Evolutionary conservation across 1,140 invertebrate species (phyloP).

Genomic region (Formica exsecta): DNA sequence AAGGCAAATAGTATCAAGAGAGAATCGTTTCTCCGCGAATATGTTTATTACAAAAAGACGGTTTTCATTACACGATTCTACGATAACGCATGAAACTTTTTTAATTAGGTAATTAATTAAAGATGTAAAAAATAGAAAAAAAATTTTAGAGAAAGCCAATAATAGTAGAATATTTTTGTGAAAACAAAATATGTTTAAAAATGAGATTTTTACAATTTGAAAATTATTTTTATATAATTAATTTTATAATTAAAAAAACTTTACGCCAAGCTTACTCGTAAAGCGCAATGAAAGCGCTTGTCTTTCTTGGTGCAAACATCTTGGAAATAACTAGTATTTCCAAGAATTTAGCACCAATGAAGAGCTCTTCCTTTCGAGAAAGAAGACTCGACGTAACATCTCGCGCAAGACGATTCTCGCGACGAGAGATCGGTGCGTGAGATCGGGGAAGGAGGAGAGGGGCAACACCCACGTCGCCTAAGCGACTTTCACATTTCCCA

Average conservation of each 20-base stretch:
- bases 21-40: conserved; percentile 14
- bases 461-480: conserved; percentile 71
- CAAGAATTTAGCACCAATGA: background rate
- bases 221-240: no score
- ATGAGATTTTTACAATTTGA: no score
- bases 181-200: no score
- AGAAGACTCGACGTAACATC: background rate
- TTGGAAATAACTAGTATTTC: background rate
- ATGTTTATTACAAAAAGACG: background rate
- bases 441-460: conserved; percentile 42
- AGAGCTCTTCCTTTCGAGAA: background rate
- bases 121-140: background rate
- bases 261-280: no score
- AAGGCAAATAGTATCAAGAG: conserved; percentile 11
- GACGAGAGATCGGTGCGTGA: conserved; percentile 68
- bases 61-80: background rate
- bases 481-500: conserved; percentile 80
- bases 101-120: background rate
- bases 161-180: no score
- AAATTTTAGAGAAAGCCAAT: no score
- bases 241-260: no score
- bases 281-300: background rate
- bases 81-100: background rate
- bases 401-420: conserved; percentile 34
- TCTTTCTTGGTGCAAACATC: background rate